Evolutionary conservation across 2,888 invertebrate species (phyloP), one percentile per base, ranked within the genome.

Genomic region (Xestia c-nigrum): DNA sequence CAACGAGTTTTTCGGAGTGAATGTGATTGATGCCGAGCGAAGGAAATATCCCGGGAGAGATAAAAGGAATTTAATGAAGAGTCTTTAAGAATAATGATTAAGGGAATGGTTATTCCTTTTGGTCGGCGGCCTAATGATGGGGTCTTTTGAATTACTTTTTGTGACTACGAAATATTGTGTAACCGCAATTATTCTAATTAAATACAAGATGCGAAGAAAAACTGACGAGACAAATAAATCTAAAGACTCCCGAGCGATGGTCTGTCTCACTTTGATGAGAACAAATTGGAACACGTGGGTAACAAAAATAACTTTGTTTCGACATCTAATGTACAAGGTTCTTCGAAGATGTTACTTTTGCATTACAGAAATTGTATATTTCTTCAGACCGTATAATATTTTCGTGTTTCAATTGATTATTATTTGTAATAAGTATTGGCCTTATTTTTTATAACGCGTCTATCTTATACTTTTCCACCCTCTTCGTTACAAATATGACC

Each of bases 41-140:
- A 96, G 95, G 94, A 96, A 96, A 96, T 96, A 96, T 96, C 96
- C 95, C 93, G 94, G 92, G 94, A 96, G 95, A 96, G 96, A 96
- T 96, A 96, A 96, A 96, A 96, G 96, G 96, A 96, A 95, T 96
- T 96, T 96, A 96, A 96, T 96, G 96, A 96, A 96, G 95, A 96
- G 94, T 96, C 96, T 96, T 96, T 96, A 96, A 96, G 96, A 96
- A 96, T 96, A 96, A 96, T 96, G 95, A 96, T 96, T 96, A 96
- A 96, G 95, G 94, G 94, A 96, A 96, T 95, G 96, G 96, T 96
- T 96, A 96, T 96, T 96, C 95, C 95, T 96, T 96, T 96, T 94
- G 94, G 94, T 95, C 92, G 93, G 92, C 92, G 88, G 93, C 91
- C 93, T 96, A 96, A 96, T 96, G 95, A 96, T 94, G 93, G 94